Evolutionary conservation across 1,140 invertebrate genomes (phyloP).

Genomic region (Rhynchophorus ferrugineus): DNA sequence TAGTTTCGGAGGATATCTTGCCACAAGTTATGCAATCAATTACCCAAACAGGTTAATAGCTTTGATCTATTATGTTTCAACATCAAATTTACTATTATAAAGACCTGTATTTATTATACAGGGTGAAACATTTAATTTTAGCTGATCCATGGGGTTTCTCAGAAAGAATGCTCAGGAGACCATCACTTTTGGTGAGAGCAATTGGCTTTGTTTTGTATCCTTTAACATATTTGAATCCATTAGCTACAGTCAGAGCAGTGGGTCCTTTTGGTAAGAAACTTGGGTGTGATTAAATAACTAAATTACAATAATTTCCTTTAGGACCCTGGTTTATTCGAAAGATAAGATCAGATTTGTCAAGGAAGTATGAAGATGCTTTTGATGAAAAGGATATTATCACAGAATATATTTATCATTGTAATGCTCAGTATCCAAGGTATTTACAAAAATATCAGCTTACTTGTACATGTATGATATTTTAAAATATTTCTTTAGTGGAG

Average conservation of each 20-base stretch:
- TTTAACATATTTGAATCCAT: constrained; percentile 79
- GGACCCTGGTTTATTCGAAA: constrained; percentile 78
- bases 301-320: constrained; percentile 37
- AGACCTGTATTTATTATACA: not conserved
- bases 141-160: constrained; percentile 98
- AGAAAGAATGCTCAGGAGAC: constrained; percentile 61
- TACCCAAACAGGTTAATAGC: constrained; percentile 55
- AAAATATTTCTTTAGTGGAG: constrained; percentile 74
- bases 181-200: constrained; percentile 64
- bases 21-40: constrained; percentile 79
- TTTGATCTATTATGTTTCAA: not conserved
- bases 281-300: too few relatives aligned
- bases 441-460: not conserved
- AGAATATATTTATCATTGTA: constrained; percentile 95
- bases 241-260: constrained; percentile 81
- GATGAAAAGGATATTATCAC: constrained; percentile 68
- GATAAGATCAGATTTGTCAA: constrained; percentile 77
- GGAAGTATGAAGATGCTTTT: constrained; percentile 68
- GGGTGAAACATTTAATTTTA: constrained; percentile 83
- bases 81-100: not conserved
- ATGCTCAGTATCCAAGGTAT: constrained; percentile 85
- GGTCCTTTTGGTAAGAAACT: constrained; percentile 71
- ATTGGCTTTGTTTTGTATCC: constrained; percentile 53
- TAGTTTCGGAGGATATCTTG: constrained; percentile 91
- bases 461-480: too few relatives aligned